Percentiles rank a stretch among this genome's conserved stretches.
These are phyloP conservation scores for Nomia melanderi DNA, from an alignment of 1,140 invertebrate species.

Conservation along the genomic window DNA sequence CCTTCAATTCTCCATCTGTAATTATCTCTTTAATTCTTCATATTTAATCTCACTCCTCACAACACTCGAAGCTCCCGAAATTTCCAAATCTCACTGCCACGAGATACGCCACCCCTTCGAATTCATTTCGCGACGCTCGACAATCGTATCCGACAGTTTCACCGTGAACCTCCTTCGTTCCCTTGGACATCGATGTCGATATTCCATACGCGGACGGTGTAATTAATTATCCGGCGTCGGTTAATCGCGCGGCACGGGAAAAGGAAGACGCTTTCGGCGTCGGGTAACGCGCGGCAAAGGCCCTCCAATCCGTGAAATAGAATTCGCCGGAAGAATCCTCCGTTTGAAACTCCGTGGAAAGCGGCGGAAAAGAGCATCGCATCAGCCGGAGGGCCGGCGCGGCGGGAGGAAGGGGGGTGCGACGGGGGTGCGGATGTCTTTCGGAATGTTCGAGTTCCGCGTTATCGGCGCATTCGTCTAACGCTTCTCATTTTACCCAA, in stretches of 20 bases:
- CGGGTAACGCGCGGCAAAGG: background rate
- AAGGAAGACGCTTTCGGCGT: background rate
- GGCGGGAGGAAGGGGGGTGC: background rate
- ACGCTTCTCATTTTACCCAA: conserved; percentile 64
- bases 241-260: background rate
- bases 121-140: no score
- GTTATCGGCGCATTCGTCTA: conserved; percentile 63
- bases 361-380: conserved; percentile 44
- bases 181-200: background rate
- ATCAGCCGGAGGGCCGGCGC: background rate
- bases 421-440: conserved; percentile 42
- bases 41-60: no score
- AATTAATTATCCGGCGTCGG: conserved; percentile 22
- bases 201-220: background rate
- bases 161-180: no score
- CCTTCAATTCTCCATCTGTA: no score
- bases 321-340: conserved; percentile 36
- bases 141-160: no score
- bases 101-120: no score
- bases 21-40: no score
- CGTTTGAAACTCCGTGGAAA: conserved; percentile 39
- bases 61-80: no score
- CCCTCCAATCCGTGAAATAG: conserved; percentile 39
- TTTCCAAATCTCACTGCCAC: no score
- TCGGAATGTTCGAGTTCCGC: conserved; percentile 52